Evolutionary conservation across 2,113 vertebrate species (phyloP), one percentile per base, ranked within the genome.

Genomic region (Chionodraco myersi): DNA sequence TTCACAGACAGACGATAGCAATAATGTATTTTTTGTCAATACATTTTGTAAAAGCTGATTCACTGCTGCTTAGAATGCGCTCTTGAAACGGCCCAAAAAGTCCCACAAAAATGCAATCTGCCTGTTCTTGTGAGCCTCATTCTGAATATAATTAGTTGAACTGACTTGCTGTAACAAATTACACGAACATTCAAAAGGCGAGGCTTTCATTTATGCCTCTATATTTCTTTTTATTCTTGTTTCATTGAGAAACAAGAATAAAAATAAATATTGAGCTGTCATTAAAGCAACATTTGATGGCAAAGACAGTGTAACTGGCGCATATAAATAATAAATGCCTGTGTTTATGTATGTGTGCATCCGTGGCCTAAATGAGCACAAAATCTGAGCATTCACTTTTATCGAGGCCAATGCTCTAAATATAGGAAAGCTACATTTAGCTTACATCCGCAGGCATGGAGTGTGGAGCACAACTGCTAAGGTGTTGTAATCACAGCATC

Each of bases 361-460:
- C 7, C 49, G 62, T 56, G 56, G 75, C 64, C 71, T 52, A 54
- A 77, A 69, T 62, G 63, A 76, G 56, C 48, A 41, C 51, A 72
- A 83, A 87, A 73, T 48, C 67, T 67, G 73, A 75, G 67, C 54
- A 71, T 79, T 75, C 70, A 58, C 14, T 53, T 69, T 72, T 61
- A 84, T 86, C 4, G 49, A 82, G 89, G 78, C 63, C 57, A 45
- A 64, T 4, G 79, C 47, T 75, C 86, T 85, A 87, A 84, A 91
- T 80, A 89, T 82, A 79, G 70, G 11, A 1, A 10, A 15, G 45
- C 74, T 90, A 86, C 87, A 87, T 88, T 81, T 89, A 87, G 71
- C 82, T 59, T 48, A 0, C 0, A 34, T 76, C 79, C 73, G 23
- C 23, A 52, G 72, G 14, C 53, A 49, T 63, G 26, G 36, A 21